Evolutionary conservation across 2,888 invertebrate species (phyloP), one percentile per base, ranked within the genome.

Genomic region (Nymphalis polychloros): DNA sequence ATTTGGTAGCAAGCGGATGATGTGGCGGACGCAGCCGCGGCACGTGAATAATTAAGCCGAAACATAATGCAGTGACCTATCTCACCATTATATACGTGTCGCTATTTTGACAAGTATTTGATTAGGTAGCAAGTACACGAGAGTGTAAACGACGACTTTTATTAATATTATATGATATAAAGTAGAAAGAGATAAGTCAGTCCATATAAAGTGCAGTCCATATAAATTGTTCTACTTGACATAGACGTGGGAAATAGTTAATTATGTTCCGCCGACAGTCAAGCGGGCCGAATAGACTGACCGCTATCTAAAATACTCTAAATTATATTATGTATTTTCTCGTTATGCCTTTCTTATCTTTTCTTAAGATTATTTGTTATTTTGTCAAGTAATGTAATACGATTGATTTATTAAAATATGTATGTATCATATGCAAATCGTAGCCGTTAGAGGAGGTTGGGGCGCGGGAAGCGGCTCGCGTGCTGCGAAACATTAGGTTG

Each of bases 1-100:
- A 92, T 92, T 92, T 92, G 90, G 91, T 90, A 89, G 91, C 90
- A 87, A 89, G 92, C 91, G 90, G 89, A 88, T 90, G 91, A 89
- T 90, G 87, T 85, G 84, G 85, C 83, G 81, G 81, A 80, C 77
- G 82, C 84, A 84, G 85, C 82, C 85, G 85, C 84, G 85, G 84
- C 85, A 84, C 86, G 86, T 92, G 90, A 91, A 92, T 92, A 88
- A 92, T 92, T 90, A 85, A 92, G 81, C 84, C 62, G 81, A 84
- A 84, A 82, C 83, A 80, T 82, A 49, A 66, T 66, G 61, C 53
- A 62, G 61, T 55, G 61, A 17, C 55, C 47, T 41, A 41, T 46
- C 48, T 19, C 19, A 55, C 23, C 55, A 48, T 62, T 19, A 55
- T 53, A 48, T 17, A 53, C 20, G 20, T 52, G 20, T 60, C 35